A percentile compares a stretch with the other conserved stretches of the same genome.
Conservation (phyloP, 2,888 invertebrate genomes). For the Syrista parreyssii region DNA sequence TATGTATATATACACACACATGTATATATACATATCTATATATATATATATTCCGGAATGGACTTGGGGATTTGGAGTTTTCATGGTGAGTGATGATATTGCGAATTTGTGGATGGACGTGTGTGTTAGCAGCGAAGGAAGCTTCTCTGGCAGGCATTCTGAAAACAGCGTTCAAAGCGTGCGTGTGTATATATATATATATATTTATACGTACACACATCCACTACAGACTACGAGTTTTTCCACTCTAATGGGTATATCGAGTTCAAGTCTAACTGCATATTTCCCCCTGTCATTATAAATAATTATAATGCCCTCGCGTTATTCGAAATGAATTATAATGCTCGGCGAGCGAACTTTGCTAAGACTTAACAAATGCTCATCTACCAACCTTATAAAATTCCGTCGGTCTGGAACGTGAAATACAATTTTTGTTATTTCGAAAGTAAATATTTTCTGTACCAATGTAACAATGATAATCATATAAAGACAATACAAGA, state of each 20-base stretch:
- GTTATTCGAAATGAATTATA: background rate
- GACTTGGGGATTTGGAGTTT: too few relatives aligned
- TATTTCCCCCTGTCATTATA: background rate
- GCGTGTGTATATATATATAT: background rate
- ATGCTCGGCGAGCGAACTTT: background rate
- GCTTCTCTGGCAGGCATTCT: too few relatives aligned
- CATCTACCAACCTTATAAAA: background rate
- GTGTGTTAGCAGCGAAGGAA: too few relatives aligned
- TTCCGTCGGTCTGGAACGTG: accelerated
- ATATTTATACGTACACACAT: background rate
- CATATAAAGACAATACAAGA: too few relatives aligned
- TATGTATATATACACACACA: too few relatives aligned
- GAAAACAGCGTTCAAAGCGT: too few relatives aligned
- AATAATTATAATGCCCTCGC: background rate
- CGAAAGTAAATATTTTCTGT: background rate
- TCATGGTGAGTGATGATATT: too few relatives aligned
- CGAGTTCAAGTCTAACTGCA: background rate
- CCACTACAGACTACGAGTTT: background rate
- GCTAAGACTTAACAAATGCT: background rate
- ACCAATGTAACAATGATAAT: too few relatives aligned
- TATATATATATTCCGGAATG: too few relatives aligned
- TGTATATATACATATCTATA: too few relatives aligned
- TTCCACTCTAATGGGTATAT: background rate
- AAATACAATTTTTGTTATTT: background rate
- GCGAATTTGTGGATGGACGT: too few relatives aligned